phyloP scores from a whole-genome alignment of 2,113 vertebrate species.

The Oophaga pumilio region DNA sequence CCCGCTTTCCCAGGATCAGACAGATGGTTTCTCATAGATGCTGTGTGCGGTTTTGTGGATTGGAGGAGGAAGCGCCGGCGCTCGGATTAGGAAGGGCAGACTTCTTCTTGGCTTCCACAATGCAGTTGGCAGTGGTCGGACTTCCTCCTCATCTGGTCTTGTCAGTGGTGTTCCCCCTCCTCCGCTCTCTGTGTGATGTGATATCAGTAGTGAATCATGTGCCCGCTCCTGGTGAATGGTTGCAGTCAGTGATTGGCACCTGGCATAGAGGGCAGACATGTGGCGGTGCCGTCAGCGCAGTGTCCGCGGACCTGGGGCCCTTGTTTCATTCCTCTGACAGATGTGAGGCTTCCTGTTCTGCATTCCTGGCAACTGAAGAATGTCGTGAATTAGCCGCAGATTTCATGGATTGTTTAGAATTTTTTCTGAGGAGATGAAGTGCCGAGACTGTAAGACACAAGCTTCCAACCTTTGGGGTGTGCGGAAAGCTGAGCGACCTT shows the following conservation, averaged over 20 bases:
- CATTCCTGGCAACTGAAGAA: background rate
- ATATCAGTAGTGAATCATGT: background rate
- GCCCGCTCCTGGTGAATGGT: background rate
- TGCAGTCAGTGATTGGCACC: no score
- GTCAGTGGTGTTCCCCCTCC: background rate
- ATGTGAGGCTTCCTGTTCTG: slow-evolving; percentile 24
- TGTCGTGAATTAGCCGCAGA: background rate
- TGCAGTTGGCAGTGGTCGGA: background rate
- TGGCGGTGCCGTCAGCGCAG: background rate
- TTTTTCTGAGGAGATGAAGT: background rate
- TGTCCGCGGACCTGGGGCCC: background rate
- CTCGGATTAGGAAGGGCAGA: background rate
- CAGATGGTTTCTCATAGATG: no score
- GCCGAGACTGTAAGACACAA: no score
- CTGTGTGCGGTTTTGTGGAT: background rate
- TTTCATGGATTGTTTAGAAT: background rate
- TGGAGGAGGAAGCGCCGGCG: background rate
- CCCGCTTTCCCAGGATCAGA: background rate
- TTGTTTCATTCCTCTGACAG: background rate
- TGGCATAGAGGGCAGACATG: no score
- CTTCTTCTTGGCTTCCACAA: background rate
- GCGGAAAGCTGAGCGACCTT: no score
- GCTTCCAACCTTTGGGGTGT: no score
- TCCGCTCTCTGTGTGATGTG: background rate
- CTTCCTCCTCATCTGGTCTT: background rate